Base-by-base conservation (phyloP, 1,140 invertebrate genomes). In the Euwallacea similis region DNA sequence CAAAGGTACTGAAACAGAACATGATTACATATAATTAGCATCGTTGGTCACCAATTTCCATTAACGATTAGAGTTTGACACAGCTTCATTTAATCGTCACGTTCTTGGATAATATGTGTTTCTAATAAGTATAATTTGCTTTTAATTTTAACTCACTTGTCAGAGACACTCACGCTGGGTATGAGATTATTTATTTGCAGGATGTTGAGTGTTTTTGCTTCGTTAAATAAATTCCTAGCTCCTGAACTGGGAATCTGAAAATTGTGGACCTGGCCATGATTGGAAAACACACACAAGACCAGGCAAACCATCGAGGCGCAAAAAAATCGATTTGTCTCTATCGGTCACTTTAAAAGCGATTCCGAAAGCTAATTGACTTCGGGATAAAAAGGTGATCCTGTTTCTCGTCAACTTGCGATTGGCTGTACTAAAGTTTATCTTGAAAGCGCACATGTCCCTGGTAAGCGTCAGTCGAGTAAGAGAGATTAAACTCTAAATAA, bases 341-440 rank as follows among this genome's bases (percentile, higher is more conserved):
- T 56, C 3, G 58, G 65, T 63, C 66, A 61, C 64, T 66, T 66
- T 67, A 66, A 66, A 66, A 65, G 43, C 43, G 50, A 73, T 73
- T 59, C 54, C 59, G n/a, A 69, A 66, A 73, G 54, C 60, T 47
- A 73, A 73, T 73, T 69, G 59, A 71, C 33, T 69, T 61, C n/a
- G 50, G 69, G 69, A 71, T 71, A 71, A 64, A 64, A 71, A 71
- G 69, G 69, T 71, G 61, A 61, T 73, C 62, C 74, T 74, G 72
- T 70, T 66, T 74, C 69, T 75, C 72, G 72, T 75, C 74, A 75
- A 75, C 65, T 74, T 71, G 71, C 70, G 74, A 74, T 75, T 73
- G 69, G 72, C 43, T 46, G 59, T 73, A 73, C 64, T 64, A 69
- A 74, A 74, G 66, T 74, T 73, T 75, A 75, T 75, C 74, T 73